A percentile compares a stretch with the other conserved stretches of the same genome.
Conservation (phyloP, 2,797 vertebrate genomes). For the Propithecus perrieri region DNA sequence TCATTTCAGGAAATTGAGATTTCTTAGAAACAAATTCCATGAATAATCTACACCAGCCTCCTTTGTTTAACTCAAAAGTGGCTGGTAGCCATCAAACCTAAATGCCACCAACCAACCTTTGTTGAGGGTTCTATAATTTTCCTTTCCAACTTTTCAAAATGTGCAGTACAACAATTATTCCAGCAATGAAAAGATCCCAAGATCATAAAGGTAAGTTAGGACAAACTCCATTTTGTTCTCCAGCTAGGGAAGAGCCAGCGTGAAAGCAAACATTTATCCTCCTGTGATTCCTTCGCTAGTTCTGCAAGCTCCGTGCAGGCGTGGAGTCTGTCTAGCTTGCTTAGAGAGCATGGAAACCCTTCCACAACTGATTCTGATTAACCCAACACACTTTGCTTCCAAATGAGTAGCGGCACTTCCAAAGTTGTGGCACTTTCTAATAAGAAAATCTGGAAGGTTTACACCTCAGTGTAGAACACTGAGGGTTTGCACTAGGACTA, state of each 20-base stretch:
- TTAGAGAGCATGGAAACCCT: background rate
- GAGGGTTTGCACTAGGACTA: background rate
- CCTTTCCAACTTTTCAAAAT: background rate
- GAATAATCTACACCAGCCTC: background rate
- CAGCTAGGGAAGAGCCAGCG: background rate
- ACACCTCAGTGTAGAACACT: background rate
- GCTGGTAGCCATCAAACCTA: background rate
- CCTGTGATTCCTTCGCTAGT: background rate
- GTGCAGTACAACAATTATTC: background rate
- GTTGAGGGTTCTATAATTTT: background rate
- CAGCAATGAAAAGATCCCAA: background rate
- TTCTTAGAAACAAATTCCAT: constrained; percentile 13
- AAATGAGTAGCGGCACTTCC: background rate
- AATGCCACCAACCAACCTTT: background rate
- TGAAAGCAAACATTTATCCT: background rate
- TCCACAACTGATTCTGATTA: background rate
- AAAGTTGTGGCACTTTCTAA: background rate
- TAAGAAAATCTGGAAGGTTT: background rate
- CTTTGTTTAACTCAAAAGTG: background rate
- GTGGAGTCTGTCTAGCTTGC: background rate
- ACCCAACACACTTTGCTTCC: background rate
- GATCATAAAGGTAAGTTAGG: background rate
- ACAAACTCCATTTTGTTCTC: background rate
- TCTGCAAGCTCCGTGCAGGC: background rate
- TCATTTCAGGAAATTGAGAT: constrained; percentile 47